Conservation (phyloP, 2,797 vertebrate species). For the Bryconaethiops microstoma region DNA sequence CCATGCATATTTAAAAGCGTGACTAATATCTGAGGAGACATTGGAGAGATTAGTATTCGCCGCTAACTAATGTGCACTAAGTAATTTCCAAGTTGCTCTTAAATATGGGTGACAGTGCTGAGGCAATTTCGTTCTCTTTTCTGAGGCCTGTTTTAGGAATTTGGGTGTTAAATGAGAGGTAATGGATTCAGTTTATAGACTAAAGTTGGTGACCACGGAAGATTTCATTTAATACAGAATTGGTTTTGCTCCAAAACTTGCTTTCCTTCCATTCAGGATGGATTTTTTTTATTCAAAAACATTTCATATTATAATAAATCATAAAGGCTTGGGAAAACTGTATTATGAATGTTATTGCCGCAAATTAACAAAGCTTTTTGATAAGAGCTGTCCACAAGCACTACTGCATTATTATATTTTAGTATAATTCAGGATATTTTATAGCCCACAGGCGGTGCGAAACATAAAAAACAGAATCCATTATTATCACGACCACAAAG, state of each 20-base stretch:
- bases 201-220: background rate
- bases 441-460: background rate
- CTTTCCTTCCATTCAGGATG: background rate
- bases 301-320: background rate
- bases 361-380: background rate
- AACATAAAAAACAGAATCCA: background rate
- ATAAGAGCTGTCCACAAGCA: background rate
- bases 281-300: background rate
- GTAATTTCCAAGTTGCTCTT: constrained; percentile 10
- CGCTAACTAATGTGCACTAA: constrained; percentile 1
- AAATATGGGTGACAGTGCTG: background rate
- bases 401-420: background rate
- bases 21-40: constrained; percentile 11
- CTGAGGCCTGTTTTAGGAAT: background rate
- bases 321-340: background rate
- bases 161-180: background rate
- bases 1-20: constrained; percentile 16
- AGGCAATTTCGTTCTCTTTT: background rate
- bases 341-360: background rate
- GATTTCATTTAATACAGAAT: background rate
- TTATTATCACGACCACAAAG: no score
- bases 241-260: background rate
- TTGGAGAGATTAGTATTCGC: background rate
- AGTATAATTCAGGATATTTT: background rate
- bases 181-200: constrained; percentile 6